These are phyloP conservation scores for Syrrhaptes paradoxus DNA, from an alignment of 2,113 vertebrate species.

Conservation along the genomic window DNA sequence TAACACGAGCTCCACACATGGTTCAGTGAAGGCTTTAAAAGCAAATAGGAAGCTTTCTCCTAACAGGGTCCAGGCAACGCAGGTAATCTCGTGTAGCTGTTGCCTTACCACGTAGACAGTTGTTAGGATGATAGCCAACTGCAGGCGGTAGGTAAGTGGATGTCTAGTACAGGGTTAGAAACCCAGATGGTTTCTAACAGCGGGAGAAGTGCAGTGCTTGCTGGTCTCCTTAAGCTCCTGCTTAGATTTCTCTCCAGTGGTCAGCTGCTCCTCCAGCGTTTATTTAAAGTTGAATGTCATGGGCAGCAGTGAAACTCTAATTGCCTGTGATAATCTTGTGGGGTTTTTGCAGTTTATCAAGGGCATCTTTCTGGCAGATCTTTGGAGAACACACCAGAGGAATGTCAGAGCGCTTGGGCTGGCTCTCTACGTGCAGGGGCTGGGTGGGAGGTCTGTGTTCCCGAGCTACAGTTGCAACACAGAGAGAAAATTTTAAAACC, in stretches of 20 bases:
- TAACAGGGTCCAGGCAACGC: neutral
- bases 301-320: neutral
- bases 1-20: neutral
- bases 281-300: neutral
- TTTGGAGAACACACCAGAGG: fast-evolving
- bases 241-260: neutral
- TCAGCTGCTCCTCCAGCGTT: neutral
- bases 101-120: neutral
- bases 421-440: neutral
- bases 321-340: neutral
- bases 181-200: neutral
- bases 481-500: neutral
- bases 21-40: neutral
- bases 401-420: neutral
- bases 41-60: neutral
- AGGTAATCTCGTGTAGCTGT: neutral
- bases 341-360: neutral
- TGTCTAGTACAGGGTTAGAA: neutral
- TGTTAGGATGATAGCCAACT: neutral
- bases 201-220: neutral
- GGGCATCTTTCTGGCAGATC: neutral
- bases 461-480: neutral
- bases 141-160: neutral
- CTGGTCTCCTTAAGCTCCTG: neutral
- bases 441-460: neutral